phyloP scores from a whole-genome alignment of 2,113 vertebrate genomes.

The Indri indri region DNA sequence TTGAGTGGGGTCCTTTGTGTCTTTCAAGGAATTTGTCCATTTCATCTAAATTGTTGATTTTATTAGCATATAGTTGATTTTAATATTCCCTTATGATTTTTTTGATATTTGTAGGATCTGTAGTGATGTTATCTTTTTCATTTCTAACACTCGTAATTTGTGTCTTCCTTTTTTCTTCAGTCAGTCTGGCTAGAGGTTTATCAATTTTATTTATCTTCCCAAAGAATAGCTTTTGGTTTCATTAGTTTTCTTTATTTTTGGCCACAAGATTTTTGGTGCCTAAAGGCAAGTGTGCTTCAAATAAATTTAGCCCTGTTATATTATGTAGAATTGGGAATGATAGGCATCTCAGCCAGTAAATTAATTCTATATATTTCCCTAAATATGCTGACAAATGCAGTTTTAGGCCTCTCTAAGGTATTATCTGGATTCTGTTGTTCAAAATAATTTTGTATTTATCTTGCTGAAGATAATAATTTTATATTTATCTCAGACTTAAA shows the following conservation, averaged over 20 bases:
- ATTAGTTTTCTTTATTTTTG: slow-evolving; percentile 42
- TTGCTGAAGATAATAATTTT: slow-evolving; percentile 48
- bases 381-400: slow-evolving; percentile 2
- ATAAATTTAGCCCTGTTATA: slow-evolving; percentile 46
- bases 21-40: slow-evolving; percentile 10
- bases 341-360: slow-evolving; percentile 32
- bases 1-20: neutral
- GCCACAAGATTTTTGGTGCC: neutral
- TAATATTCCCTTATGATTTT: neutral
- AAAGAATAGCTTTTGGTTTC: slow-evolving; percentile 49
- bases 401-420: slow-evolving; percentile 24
- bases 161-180: neutral
- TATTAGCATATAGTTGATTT: neutral
- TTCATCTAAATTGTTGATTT: neutral
- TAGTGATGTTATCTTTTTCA: neutral
- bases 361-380: slow-evolving; percentile 38
- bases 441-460: slow-evolving; percentile 55
- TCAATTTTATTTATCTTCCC: slow-evolving; percentile 10
- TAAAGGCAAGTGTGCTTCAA: slow-evolving; percentile 35
- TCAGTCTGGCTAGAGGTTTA: slow-evolving; percentile 10
- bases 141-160: slow-evolving; percentile 28
- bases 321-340: slow-evolving; percentile 18
- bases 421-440: slow-evolving; percentile 52
- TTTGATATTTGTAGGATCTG: neutral
- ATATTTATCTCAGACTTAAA: slow-evolving; percentile 52